These are phyloP conservation scores for Falcunculus frontatus DNA, from an alignment of 2,113 vertebrate species.

Conservation along the genomic window DNA sequence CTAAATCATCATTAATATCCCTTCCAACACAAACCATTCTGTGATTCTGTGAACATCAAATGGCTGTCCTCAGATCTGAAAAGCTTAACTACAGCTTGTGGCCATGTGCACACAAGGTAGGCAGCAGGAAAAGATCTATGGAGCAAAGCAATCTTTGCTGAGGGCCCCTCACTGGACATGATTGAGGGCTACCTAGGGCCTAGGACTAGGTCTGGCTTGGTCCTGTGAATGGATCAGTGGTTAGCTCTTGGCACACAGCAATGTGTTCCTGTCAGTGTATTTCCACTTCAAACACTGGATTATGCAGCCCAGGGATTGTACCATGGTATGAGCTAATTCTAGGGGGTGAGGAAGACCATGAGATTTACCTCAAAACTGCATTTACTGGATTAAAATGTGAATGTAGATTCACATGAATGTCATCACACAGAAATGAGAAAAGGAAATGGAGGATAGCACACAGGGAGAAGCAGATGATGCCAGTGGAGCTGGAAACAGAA, in stretches of 20 bases:
- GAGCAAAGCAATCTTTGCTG: background rate
- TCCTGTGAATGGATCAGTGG: background rate
- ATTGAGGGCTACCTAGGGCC: background rate
- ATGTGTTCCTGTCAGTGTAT: background rate
- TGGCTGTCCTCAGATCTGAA: background rate
- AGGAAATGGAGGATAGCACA: background rate
- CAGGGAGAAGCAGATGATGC: background rate
- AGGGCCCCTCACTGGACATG: background rate
- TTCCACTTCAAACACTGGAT: background rate
- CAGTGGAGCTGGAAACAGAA: background rate
- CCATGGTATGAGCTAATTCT: background rate
- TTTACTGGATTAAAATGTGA: background rate
- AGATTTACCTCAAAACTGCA: background rate
- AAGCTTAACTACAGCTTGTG: background rate
- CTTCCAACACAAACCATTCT: background rate
- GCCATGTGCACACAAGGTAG: background rate
- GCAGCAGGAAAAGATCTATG: background rate
- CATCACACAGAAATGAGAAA: background rate
- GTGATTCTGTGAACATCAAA: background rate
- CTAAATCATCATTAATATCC: background rate
- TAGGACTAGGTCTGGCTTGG: background rate
- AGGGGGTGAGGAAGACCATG: background rate
- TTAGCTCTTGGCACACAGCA: background rate
- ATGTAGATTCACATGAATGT: background rate
- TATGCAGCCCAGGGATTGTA: background rate